These are phyloP conservation scores for Felis catus DNA, from an alignment of 2,113 vertebrate genomes.

Conservation along the genomic window F.catus_Fca126_mat1.0 CM031411.1:3962501-3963000, in stretches of 20 bases:
- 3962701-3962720: background rate
- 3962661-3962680: too few relatives aligned
- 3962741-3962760: background rate
- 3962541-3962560: too few relatives aligned
- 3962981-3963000: too few relatives aligned
- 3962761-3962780: background rate
- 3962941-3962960: background rate
- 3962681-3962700: background rate
- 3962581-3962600: background rate
- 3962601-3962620: background rate
- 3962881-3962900: background rate
- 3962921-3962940: too few relatives aligned
- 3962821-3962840: background rate
- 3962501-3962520: too few relatives aligned
- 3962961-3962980: too few relatives aligned
- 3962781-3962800: background rate
- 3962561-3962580: background rate
- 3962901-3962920: background rate
- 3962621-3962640: background rate
- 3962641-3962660: background rate
- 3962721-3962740: rapidly evolving
- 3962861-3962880: background rate
- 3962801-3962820: rapidly evolving
- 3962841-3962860: background rate
- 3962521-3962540: background rate